These are phyloP conservation scores for Neolamprologus longior DNA, from an alignment of 2,113 vertebrate species.

Conservation along the genomic window DNA sequence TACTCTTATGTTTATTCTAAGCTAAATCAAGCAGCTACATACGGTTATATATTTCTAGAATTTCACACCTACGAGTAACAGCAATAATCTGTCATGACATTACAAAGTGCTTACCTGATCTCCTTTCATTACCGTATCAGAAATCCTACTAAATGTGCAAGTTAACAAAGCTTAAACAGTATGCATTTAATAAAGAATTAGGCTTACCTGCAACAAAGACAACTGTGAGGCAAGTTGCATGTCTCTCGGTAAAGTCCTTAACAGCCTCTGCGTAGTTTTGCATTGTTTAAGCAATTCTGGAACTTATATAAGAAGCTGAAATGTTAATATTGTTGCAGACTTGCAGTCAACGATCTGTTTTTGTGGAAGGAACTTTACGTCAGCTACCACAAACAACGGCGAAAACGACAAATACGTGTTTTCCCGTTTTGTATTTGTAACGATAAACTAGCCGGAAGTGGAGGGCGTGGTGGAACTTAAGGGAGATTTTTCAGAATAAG, in stretches of 20 bases:
- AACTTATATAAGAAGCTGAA: neutral
- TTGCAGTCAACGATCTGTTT: rapidly evolving
- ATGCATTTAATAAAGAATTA: neutral
- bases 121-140: neutral
- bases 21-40: neutral
- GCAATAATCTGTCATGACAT: neutral
- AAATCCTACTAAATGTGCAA: neutral
- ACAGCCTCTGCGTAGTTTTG: conserved; percentile 21
- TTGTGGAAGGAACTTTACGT: rapidly evolving
- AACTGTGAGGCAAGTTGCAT: conserved; percentile 7
- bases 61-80: neutral
- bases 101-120: neutral
- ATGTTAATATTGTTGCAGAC: neutral
- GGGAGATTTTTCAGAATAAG: conserved; percentile 27
- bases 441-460: neutral
- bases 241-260: conserved; percentile 22
- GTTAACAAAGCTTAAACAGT: neutral
- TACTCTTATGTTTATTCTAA: neutral
- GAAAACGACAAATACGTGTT: neutral
- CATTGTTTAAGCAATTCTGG: conserved; percentile 2
- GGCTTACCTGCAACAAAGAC: conserved; percentile 45
- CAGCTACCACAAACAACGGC: too few relatives aligned
- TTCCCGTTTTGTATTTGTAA: neutral
- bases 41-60: neutral
- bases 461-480: neutral